Evolutionary conservation across 64 coral and sea anemone species (phyloP).

Genomic region (Catalaphyllia jardinei): DNA sequence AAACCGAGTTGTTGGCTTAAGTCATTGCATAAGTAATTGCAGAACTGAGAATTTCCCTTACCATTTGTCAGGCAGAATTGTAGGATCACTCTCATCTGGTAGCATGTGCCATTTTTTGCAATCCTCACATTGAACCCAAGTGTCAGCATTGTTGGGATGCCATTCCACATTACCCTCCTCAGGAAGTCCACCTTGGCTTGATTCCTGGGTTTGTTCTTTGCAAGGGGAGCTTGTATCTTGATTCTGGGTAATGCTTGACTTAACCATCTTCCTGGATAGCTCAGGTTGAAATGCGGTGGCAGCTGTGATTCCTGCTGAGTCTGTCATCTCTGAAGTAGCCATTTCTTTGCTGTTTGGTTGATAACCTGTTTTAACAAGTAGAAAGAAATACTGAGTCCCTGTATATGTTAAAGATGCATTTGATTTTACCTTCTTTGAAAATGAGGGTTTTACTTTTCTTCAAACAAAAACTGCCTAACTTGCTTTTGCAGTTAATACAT

Average conservation of each 20-base stretch:
- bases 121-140: slow-evolving; percentile 57
- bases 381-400: too few species aligned
- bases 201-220: not conserved
- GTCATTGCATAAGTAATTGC: too few species aligned
- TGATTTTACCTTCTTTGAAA: too few species aligned
- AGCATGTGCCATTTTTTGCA: slow-evolving; percentile 53
- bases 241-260: not conserved
- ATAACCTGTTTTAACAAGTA: not conserved
- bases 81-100: slow-evolving; percentile 5
- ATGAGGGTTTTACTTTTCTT: too few species aligned
- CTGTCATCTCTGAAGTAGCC: not conserved
- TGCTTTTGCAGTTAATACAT: too few species aligned
- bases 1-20: too few species aligned
- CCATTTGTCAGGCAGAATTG: slow-evolving; percentile 59
- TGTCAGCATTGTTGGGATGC: not conserved
- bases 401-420: too few species aligned
- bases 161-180: not conserved
- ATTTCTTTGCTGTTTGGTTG: not conserved
- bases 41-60: not conserved
- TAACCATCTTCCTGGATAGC: not conserved
- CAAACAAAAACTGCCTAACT: too few species aligned
- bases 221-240: not conserved
- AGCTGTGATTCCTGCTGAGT: not conserved
- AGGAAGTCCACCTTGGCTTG: not conserved
- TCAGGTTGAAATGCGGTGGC: not conserved